Base-by-base conservation (phyloP, 2,113 vertebrate species). In the Austrofundulus limnaeus region DNA sequence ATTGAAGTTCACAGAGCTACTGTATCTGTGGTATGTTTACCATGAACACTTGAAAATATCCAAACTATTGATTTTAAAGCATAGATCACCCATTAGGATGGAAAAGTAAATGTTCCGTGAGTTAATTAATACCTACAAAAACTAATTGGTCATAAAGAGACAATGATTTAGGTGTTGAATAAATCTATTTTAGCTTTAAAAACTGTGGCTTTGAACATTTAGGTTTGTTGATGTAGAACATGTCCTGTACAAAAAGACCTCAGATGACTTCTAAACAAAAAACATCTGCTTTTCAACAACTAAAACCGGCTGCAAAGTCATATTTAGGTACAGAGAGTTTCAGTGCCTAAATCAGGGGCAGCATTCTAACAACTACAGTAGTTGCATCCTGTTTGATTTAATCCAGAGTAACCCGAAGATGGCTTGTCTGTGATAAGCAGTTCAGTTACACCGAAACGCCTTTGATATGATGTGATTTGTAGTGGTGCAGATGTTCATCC, bases 401-500 rank as follows among this genome's bases (percentile, higher is more conserved):
- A 34, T 9, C 31, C 31, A 10, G 5, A 34, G 31, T 49, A 48
- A 53, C 34, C 34, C 14, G 46, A 46, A 66, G 0, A 75, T 19
- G 55, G 20, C 1, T 13, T 23, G 28, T 39, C 25, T 34, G 5
- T 1, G 42, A 49, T 17, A 72, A 79, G 53, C 55, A 5, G 25
- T 43, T 15, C 28, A 63, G 69, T 53, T 54, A 24, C 25, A 62
- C 1, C 42, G 38, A 19, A 41, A 52, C 28, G 60, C 23, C 21
- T 60, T 45, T 62, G n/a, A 64, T 61, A 42, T 64, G 16, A 70
- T 60, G 31, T 48, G 42, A 66, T 66, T 64, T 81, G 37, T 55
- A 55, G 21, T 13, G 3, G 10, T 24, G 46, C 74, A 76, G 73
- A 52, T 66, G 70, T 61, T 48, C 34, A 12, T 68, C 70, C 69